Evolutionary conservation across 2,797 vertebrate species (phyloP), one percentile per base, ranked within the genome.

Genomic region (Otus scops): DNA sequence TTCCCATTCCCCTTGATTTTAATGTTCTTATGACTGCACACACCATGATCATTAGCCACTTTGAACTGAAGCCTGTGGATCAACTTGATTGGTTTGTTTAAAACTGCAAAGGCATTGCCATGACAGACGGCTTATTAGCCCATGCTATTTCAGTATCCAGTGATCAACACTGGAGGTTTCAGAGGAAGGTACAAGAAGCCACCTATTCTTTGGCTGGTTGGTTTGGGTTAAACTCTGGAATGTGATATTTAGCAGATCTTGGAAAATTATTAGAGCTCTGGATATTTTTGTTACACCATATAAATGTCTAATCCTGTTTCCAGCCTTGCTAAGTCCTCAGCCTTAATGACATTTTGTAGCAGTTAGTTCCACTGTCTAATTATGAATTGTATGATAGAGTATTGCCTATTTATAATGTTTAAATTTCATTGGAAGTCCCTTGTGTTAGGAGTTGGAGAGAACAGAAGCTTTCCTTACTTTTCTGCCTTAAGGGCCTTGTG

Each of bases 311-410:
- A 94, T 95, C 74, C 67, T 91, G 95, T 88, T 94, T 76, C 39
- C 34, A 92, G 86, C 51, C 67, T 82, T 75, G n/a, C 65, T 85
- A 71, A 87, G 59, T 85, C 59, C 36, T 93, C 59, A 87, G 70
- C 84, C 74, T 59, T 95, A 96, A 96, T 89, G 92, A 87, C 85
- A 95, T 91, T 97, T 96, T 97, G 92, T 93, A 87, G 90, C 74
- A 87, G 93, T 96, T 96, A 95, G 90, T 97, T 96, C 84, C 93
- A 87, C 88, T 93, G 88, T 93, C 93, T 96, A 93, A 96, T 96
- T 96, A 96, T 91, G 83, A 96, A 93, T 95, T 88, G 67, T 93
- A 64, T 95, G 90, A 95, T 95, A 89, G 95, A 95, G 51, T 95
- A 91, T 95, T 92, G 94, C 95, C 92, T 96, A 95, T 95, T 96